These are phyloP conservation scores for Drosophila ironensis DNA, from an alignment of 1,140 invertebrate genomes.

Conservation along the genomic window DNA sequence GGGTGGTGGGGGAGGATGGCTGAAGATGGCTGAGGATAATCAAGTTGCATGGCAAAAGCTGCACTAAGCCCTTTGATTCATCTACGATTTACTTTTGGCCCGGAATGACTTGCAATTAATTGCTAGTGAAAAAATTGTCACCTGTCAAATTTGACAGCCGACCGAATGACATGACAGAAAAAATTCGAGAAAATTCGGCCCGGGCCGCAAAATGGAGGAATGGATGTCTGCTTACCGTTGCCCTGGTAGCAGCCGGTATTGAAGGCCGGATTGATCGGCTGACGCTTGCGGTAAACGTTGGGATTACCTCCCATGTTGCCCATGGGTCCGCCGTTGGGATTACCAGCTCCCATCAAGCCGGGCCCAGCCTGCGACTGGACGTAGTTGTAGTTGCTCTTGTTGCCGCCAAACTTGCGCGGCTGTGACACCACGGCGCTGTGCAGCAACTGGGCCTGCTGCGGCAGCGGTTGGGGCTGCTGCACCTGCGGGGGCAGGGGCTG, in stretches of 20 bases:
- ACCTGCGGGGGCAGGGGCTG: slow-evolving; percentile 11
- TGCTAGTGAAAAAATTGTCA: not conserved
- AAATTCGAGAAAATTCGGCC: not conserved
- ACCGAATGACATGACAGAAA: not conserved
- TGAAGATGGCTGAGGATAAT: not conserved
- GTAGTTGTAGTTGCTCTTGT: slow-evolving; percentile 60
- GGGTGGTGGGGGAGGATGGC: not conserved
- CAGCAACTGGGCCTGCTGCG: slow-evolving; percentile 10
- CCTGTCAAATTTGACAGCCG: not conserved
- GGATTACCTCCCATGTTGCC: slow-evolving; percentile 16
- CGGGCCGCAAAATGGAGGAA: not conserved
- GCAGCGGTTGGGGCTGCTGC: slow-evolving; percentile 4
- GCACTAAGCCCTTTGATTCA: no score
- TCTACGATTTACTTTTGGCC: no score
- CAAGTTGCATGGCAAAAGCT: no score
- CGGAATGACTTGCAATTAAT: no score
- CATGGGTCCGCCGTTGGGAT: slow-evolving; percentile 13
- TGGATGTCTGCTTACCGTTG: slow-evolving; percentile 69
- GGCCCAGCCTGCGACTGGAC: slow-evolving; percentile 34
- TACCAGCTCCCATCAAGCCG: slow-evolving; percentile 27
- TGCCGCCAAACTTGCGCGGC: slow-evolving; percentile 53
- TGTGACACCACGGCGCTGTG: slow-evolving; percentile 27
- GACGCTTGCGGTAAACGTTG: slow-evolving; percentile 57
- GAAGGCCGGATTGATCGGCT: slow-evolving; percentile 40
- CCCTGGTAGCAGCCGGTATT: slow-evolving; percentile 42